Conservation (phyloP, 1,140 invertebrate species). For the Neodiprion lecontei region DNA sequence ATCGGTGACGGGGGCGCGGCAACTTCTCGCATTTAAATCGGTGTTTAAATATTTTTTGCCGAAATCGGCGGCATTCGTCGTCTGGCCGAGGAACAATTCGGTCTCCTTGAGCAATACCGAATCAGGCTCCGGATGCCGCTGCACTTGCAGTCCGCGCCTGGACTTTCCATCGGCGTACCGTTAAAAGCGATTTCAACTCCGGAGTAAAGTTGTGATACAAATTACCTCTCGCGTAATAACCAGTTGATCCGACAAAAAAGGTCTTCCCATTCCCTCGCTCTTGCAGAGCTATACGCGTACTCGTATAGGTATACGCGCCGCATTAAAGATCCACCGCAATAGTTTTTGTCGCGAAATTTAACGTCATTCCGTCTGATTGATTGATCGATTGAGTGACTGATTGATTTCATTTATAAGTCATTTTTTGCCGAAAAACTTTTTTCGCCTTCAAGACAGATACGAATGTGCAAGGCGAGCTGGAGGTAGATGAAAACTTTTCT, state of each 20-base stretch:
- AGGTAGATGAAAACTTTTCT: too few relatives aligned
- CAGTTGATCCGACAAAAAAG: background rate
- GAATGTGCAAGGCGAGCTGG: too few relatives aligned
- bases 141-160: background rate
- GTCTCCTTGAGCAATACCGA: background rate
- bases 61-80: constrained; percentile 5
- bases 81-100: background rate
- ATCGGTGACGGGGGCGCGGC: background rate
- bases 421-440: too few relatives aligned
- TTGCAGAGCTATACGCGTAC: background rate
- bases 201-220: constrained; percentile 7
- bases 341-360: background rate
- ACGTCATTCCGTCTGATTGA: too few relatives aligned
- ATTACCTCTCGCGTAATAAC: background rate
- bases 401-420: too few relatives aligned
- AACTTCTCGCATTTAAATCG: constrained; percentile 8
- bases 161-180: constrained; percentile 2
- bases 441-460: too few relatives aligned
- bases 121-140: background rate
- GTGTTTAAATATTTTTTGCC: constrained; percentile 11
- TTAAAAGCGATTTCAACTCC: background rate
- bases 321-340: background rate
- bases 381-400: background rate
- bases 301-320: background rate
- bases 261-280: background rate